phyloP scores from a whole-genome alignment of 1,140 invertebrate genomes.

The Nymphalis io region DNA sequence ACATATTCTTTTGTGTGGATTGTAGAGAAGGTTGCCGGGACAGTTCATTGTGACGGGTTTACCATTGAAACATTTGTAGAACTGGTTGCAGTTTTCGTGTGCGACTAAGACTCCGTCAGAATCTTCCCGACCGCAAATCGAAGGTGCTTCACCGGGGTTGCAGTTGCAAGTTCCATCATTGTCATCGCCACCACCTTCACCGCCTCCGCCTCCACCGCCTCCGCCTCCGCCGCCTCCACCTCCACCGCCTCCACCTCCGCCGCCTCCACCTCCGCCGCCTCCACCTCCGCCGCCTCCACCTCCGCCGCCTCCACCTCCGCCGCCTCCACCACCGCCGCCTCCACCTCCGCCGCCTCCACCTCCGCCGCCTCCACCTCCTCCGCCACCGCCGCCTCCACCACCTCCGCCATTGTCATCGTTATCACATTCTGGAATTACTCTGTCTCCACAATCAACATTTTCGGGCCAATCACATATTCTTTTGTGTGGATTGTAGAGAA shows the following conservation, averaged over 20 bases:
- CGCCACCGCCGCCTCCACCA: no score
- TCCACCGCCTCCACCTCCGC: slow-evolving; percentile 17
- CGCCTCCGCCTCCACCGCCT: no score
- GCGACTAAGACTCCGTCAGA: no score
- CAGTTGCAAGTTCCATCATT: no score
- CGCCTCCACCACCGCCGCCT: no score
- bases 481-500: background rate
- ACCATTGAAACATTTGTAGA: slow-evolving; percentile 44
- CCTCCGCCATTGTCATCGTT: background rate
- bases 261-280: background rate
- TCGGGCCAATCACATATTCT: background rate
- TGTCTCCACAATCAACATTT: background rate
- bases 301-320: no score
- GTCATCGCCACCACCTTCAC: no score
- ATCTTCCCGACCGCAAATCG: no score
- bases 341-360: slow-evolving; percentile 22
- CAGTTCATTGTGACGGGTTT: slow-evolving; percentile 63
- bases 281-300: no score
- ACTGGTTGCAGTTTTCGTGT: slow-evolving; percentile 41
- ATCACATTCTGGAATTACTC: background rate
- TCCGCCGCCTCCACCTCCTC: background rate
- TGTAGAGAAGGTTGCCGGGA: slow-evolving; percentile 38
- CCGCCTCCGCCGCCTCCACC: no score
- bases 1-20: slow-evolving; percentile 74
- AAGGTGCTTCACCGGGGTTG: no score